These are phyloP conservation scores for Aldrovandia affinis DNA, from an alignment of 2,797 vertebrate genomes.

Conservation along the genomic window DNA sequence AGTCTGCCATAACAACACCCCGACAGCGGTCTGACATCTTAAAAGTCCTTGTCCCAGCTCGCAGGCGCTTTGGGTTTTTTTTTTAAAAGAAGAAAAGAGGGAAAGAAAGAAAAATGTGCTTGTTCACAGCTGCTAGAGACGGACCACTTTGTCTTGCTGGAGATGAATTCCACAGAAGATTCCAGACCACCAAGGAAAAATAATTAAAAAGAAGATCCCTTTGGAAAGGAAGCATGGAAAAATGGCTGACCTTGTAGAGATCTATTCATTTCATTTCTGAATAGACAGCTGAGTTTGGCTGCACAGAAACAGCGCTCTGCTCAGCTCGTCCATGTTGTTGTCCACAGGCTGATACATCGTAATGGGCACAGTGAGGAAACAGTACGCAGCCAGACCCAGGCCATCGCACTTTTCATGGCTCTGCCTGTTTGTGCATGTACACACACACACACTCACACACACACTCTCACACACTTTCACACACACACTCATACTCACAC, in stretches of 20 bases:
- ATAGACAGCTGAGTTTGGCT: not conserved
- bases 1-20: slow-evolving; percentile 64
- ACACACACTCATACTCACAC: slow-evolving; percentile 26
- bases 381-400: not conserved
- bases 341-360: not conserved
- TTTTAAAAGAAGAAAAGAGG: slow-evolving; percentile 56
- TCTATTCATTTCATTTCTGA: not conserved
- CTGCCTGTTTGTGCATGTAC: slow-evolving; percentile 27
- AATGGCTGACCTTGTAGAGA: slow-evolving; percentile 24
- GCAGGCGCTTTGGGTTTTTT: slow-evolving; percentile 62
- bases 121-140: slow-evolving; percentile 63
- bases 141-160: slow-evolving; percentile 73
- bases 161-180: slow-evolving; percentile 75
- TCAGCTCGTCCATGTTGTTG: not conserved
- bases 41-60: slow-evolving; percentile 67
- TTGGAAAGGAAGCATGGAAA: not conserved
- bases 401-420: slow-evolving; percentile 29
- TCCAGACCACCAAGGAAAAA: slow-evolving; percentile 64
- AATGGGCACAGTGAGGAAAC: too few species aligned
- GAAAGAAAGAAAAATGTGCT: slow-evolving; percentile 19
- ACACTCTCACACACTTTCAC: slow-evolving; percentile 43
- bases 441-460: slow-evolving; percentile 52
- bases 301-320: not conserved
- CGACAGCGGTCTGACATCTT: slow-evolving; percentile 67
- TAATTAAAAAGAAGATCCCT: slow-evolving; percentile 75